Conservation (phyloP, 2,797 vertebrate species). For the Eulemur mongoz region DNA sequence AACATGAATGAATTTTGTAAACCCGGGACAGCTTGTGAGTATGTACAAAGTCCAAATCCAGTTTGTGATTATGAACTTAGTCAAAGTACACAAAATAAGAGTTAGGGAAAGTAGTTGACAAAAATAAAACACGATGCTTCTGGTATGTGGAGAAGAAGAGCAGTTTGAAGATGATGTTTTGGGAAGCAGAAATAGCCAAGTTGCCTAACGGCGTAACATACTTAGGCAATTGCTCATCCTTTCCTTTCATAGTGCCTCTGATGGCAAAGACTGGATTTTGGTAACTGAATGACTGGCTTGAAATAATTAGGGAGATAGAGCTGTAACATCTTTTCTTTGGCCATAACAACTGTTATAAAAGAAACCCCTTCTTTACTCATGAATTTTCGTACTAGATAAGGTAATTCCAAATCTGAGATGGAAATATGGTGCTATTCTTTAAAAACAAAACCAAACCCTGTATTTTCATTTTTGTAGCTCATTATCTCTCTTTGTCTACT, state of each 20-base stretch:
- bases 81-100: neutral
- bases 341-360: constrained; percentile 28
- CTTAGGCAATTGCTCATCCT: neutral
- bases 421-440: constrained; percentile 19
- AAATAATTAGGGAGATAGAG: constrained; percentile 50
- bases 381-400: constrained; percentile 27
- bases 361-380: neutral
- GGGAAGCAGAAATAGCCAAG: constrained; percentile 11
- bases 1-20: neutral
- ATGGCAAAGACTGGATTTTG: constrained; percentile 7
- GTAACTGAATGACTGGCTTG: constrained; percentile 47
- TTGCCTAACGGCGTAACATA: neutral
- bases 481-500: constrained; percentile 35
- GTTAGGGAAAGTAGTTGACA: neutral
- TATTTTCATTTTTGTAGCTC: constrained; percentile 27
- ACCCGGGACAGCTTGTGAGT: neutral
- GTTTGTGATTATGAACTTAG: neutral
- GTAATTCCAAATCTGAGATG: neutral
- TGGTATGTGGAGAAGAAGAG: neutral
- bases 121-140: neutral
- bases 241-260: constrained; percentile 15
- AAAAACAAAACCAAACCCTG: neutral
- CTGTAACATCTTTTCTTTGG: constrained; percentile 49
- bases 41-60: neutral
- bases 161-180: neutral